These are phyloP conservation scores for Mixornis gularis DNA, from an alignment of 2,113 vertebrate species.

Conservation along the genomic window DNA sequence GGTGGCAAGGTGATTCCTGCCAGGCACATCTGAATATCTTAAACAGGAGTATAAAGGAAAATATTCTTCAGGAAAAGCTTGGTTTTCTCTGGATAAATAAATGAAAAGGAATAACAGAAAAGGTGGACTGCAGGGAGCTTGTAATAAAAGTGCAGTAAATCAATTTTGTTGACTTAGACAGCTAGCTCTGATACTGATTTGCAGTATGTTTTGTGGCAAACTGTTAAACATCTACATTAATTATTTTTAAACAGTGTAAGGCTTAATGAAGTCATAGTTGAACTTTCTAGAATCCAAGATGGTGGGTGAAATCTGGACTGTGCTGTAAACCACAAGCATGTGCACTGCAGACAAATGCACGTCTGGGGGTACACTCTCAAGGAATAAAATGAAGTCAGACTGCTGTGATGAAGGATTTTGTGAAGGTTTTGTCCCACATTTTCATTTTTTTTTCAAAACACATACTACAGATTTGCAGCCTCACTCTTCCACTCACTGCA, in stretches of 20 bases:
- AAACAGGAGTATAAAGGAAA: background rate
- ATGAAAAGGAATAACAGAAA: background rate
- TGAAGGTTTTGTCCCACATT: background rate
- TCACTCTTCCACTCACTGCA: background rate
- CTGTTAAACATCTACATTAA: background rate
- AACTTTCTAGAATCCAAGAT: background rate
- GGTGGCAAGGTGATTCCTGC: background rate
- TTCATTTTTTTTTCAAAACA: background rate
- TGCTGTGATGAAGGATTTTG: background rate
- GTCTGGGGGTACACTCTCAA: accelerated
- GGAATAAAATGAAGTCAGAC: background rate
- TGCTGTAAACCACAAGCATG: background rate
- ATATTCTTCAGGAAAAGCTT: background rate
- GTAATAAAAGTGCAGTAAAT: background rate
- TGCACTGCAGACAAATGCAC: background rate
- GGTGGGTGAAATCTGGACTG: background rate
- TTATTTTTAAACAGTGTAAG: background rate
- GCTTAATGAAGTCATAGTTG: background rate
- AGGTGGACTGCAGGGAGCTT: background rate
- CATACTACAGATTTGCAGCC: background rate
- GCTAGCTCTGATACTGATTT: background rate
- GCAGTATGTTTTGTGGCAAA: background rate
- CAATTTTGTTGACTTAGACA: background rate
- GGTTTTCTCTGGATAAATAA: background rate
- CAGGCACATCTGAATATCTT: background rate